Percentiles rank a stretch among this genome's conserved stretches.
phyloP scores from a whole-genome alignment of 37 sponge, comb jelly and placozoan genomes.

The Agelas oroides region DNA sequence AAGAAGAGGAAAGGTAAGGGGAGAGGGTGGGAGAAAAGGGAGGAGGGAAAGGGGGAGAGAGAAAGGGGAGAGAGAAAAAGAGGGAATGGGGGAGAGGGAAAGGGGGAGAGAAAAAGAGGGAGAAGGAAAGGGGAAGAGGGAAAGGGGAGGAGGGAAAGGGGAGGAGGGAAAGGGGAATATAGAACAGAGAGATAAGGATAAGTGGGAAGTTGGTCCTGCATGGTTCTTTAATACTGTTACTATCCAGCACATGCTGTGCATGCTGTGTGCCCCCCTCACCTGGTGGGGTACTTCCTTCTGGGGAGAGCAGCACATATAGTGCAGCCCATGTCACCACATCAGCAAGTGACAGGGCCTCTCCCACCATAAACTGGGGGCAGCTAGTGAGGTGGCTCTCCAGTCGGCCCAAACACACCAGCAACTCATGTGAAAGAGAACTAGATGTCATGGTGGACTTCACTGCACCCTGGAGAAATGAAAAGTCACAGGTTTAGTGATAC shows the following conservation, averaged over 20 bases:
- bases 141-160: no score
- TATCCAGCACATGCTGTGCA: conserved; percentile 58
- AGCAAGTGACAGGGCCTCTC: conserved; percentile 50
- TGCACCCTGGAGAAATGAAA: neutral
- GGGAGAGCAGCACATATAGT: conserved; percentile 48
- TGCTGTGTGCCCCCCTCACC: conserved; percentile 47
- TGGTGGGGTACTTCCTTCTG: conserved; percentile 30
- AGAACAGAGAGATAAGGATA: no score
- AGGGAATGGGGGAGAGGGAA: neutral
- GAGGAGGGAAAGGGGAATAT: no score
- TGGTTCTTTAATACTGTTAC: no score
- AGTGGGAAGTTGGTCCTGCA: no score
- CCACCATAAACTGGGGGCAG: neutral
- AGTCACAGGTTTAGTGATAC: no score
- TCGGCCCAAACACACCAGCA: conserved; percentile 40
- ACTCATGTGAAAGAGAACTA: conserved; percentile 16
- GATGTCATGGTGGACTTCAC: neutral
- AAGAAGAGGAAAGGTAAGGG: neutral
- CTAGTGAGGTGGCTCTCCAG: conserved; percentile 47
- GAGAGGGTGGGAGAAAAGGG: neutral
- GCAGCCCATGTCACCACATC: conserved; percentile 73
- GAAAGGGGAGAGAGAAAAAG: neutral
- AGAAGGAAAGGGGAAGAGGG: no score
- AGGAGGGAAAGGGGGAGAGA: neutral
- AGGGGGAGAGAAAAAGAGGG: no score